phyloP scores from a whole-genome alignment of 2,113 vertebrate genomes.

The Lasiurus borealis region DNA sequence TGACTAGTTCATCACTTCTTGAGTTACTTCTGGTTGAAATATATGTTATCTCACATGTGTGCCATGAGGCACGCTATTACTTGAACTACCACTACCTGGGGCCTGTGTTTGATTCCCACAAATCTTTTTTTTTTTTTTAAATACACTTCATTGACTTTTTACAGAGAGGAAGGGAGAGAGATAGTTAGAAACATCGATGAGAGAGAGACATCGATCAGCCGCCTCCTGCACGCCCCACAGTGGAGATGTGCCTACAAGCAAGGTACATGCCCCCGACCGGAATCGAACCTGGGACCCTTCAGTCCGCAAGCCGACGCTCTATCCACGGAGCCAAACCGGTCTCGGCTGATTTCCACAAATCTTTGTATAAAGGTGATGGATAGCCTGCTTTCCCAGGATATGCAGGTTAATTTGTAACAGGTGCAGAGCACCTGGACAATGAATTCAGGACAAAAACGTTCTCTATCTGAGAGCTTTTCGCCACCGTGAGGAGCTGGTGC shows the following conservation, averaged over 20 bases:
- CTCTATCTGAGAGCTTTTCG: neutral
- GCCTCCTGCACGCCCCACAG: too few species aligned
- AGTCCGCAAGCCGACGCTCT: too few species aligned
- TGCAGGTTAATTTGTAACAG: slow-evolving; percentile 10
- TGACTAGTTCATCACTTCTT: slow-evolving; percentile 11
- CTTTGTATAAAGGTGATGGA: neutral
- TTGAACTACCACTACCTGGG: neutral
- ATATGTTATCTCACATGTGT: neutral
- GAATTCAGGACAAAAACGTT: neutral
- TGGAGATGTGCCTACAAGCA: too few species aligned
- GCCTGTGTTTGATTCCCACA: neutral
- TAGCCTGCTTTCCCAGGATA: neutral
- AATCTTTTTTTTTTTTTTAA: too few species aligned
- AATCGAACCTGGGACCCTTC: too few species aligned
- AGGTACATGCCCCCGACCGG: too few species aligned
- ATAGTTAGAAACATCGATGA: too few species aligned
- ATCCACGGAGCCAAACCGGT: too few species aligned
- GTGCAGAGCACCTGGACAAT: neutral
- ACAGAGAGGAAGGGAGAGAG: too few species aligned
- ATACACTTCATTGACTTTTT: too few species aligned
- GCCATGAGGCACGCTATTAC: neutral
- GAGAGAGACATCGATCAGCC: too few species aligned
- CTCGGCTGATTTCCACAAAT: too few species aligned
- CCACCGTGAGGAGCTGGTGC: neutral
- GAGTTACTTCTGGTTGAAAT: slow-evolving; percentile 17